phyloP scores from a whole-genome alignment of 1,140 invertebrate genomes.

The Zaprionus ornatus region DNA sequence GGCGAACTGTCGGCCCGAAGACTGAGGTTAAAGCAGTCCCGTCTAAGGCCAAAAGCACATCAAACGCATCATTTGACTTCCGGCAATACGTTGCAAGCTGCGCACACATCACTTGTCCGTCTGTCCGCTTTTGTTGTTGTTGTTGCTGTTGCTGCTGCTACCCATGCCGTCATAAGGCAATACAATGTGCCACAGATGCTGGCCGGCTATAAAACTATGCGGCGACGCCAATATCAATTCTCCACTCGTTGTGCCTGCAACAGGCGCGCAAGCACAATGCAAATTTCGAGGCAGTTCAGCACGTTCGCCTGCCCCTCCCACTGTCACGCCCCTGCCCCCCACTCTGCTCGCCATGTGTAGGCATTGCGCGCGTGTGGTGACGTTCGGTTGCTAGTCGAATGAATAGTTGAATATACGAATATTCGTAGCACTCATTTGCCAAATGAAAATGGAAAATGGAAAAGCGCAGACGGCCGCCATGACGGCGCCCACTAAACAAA shows the following conservation, averaged over 20 bases:
- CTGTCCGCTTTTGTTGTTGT: conserved; percentile 3
- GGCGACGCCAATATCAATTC: conserved; percentile 53
- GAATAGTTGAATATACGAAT: not conserved
- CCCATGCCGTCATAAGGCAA: conserved; percentile 31
- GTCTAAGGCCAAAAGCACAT: conserved; percentile 57
- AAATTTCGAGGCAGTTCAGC: conserved; percentile 36
- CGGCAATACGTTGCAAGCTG: conserved; percentile 58
- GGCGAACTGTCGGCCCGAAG: conserved; percentile 1
- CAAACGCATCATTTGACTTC: conserved; percentile 76
- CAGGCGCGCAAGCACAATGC: conserved; percentile 48
- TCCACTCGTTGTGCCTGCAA: conserved; percentile 40
- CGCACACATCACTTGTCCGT: conserved; percentile 29
- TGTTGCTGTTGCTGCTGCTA: conserved; percentile 39
- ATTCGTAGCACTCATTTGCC: conserved; percentile 8
- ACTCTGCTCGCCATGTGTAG: not conserved
- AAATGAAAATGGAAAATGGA: conserved; percentile 21
- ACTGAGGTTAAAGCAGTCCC: conserved; percentile 16
- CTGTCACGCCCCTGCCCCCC: not conserved
- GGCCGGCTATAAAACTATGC: conserved; percentile 47
- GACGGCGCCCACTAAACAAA: conserved; percentile 65
- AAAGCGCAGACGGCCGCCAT: conserved; percentile 50
- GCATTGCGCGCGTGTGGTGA: conserved; percentile 27
- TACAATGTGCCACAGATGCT: conserved; percentile 70
- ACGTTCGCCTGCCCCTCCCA: conserved; percentile 1
- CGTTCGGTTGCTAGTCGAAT: conserved; percentile 4